Base-by-base conservation (phyloP, 2,888 invertebrate species). In the Clitarchus hookeri region DNA sequence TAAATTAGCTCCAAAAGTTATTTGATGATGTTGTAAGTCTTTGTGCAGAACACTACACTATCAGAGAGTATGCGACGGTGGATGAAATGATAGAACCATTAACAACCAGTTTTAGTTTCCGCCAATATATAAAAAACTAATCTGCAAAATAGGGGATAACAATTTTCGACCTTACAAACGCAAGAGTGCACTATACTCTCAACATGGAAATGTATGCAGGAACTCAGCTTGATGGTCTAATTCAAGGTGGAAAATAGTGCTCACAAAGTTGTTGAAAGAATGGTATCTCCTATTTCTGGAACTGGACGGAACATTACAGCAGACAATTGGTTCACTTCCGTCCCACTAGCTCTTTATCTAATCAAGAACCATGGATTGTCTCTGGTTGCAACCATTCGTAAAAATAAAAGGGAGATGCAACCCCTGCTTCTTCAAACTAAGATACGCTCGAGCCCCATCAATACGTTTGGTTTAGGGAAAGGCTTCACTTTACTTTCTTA, bases 351-450 rank as follows among this genome's bases (percentile, higher is more conserved):
- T n/a, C 86, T 88, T 13, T 86, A 87, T 77, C 85, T 88, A 82
- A 44, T 86, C 16, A 44, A 82, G 79, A 86, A 89, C 44, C 83
- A 87, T 85, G 84, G 84, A 16, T 83, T 88, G 26, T 88, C 88
- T 79, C 78, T 84, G 79, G 87, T 88, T 84, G 88, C 88, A 16
- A 88, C 88, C 26, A 44, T 89, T 78, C 83, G 87, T 25, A 89
- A 89, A 88, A 88, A 89, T 82, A 88, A 89, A 85, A 86, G 88
- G 65, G 86, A 88, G 78, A 36, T 89, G 12, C 88, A 88, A 53
- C 84, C 86, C 25, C 65, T 87, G 36, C 87, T 89, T 86, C 84
- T 85, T 48, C 87, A 87, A 48, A 86, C 87, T 78, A 84, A 85
- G 86, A 16, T 79, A 83, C 80, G 88, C 26, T 86, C 86, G 44